Base-by-base conservation (phyloP, 2,888 invertebrate species). In the Drosophila dives region DNA sequence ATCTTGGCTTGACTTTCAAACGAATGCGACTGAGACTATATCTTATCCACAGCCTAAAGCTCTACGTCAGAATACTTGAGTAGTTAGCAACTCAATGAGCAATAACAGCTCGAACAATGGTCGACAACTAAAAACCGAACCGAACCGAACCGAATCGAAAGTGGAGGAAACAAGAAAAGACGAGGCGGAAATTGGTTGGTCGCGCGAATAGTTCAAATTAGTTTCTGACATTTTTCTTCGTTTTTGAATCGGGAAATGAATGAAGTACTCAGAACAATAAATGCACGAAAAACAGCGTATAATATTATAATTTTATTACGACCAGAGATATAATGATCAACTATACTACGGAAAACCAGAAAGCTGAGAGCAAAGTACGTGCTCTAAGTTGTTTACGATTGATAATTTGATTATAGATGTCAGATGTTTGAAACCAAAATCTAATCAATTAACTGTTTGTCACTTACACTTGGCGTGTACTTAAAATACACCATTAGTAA, bases 1-100 rank as follows among this genome's bases (percentile, higher is more conserved):
- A 73, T 80, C 64, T 66, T 61, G 55, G 71, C 74, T 81, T 81
- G 81, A 84, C 88, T 88, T 83, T 89, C 73, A 91, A 86, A 74
- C 66, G 67, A 64, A 64, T 75, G 60, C 64, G 51, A 33, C 33
- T 53, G 58, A 55, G 54, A 38, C 72, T 77, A 64, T 72, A 75
- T 72, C 60, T 77, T 75, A 50, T 64, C 40, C 36, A 58, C n/a
- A 74, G 50, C 45, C 42, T 23, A 36, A 64, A 63, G 59, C 45
- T 70, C 26, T 42, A 45, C 38, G 62, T 11, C 56, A 66, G 78
- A 72, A 77, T 77, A 62, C 50, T 65, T 20, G 15, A 32, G 17
- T 56, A 11, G 42, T n/a, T 20, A 40, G 33, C 20, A 51, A 64
- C 51, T 53, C 38, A 55, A 40, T 29, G 15, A 38, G 64, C 51